Evolutionary conservation across 2,113 vertebrate genomes (phyloP).

Genomic region (Dicentrarchus labrax): DNA sequence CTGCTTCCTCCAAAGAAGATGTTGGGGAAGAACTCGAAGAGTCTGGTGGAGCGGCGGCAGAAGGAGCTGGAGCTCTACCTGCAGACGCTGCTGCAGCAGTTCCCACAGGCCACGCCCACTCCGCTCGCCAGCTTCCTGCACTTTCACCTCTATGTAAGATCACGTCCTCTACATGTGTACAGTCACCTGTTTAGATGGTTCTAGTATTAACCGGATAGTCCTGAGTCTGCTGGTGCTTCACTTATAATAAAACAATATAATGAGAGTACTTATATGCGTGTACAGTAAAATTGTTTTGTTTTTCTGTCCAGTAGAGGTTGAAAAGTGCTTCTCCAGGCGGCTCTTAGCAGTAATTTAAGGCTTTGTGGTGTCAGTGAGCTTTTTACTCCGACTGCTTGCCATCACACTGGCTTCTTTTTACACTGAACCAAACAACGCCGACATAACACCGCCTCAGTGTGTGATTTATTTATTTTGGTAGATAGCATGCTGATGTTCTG

Average conservation of each 20-base stretch:
- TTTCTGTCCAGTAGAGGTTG: neutral
- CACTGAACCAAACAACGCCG: too few relatives aligned
- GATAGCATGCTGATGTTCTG: too few relatives aligned
- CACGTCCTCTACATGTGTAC: neutral
- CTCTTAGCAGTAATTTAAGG: neutral
- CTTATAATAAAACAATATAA: neutral
- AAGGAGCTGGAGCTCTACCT: conserved; percentile 96
- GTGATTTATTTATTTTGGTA: too few relatives aligned
- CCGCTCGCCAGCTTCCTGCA: conserved; percentile 91
- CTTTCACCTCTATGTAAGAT: conserved; percentile 96
- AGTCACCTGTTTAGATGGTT: neutral
- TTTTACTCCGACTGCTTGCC: too few relatives aligned
- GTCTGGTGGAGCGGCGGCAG: conserved; percentile 94
- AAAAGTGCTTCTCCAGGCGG: neutral
- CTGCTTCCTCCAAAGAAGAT: conserved; percentile 98
- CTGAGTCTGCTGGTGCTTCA: neutral
- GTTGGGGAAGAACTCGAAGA: conserved; percentile 97
- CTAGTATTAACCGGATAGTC: too few relatives aligned
- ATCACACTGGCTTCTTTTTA: too few relatives aligned
- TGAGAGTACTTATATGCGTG: neutral
- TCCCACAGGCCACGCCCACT: conserved; percentile 89
- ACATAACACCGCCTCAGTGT: too few relatives aligned
- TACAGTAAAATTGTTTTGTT: neutral
- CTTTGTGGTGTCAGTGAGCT: neutral
- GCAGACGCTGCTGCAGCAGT: conserved; percentile 90